phyloP scores from a whole-genome alignment of 1,140 invertebrate species.

The Steinernema feltiae region DNA sequence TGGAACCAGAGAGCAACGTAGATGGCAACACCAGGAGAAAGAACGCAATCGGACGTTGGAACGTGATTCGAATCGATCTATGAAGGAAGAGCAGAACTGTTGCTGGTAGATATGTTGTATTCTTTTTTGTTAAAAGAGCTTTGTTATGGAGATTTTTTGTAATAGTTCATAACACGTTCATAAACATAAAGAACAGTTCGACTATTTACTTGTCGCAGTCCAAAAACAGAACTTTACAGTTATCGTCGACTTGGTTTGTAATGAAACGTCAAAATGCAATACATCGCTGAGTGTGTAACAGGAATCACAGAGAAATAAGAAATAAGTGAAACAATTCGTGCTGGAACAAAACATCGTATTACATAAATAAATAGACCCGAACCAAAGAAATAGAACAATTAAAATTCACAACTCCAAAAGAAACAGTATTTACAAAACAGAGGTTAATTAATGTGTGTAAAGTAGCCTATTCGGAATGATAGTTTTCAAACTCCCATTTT shows the following conservation, averaged over 20 bases:
- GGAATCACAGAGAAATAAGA: too few relatives aligned
- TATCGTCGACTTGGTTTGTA: too few relatives aligned
- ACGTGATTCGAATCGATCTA: background rate
- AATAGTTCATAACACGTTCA: too few relatives aligned
- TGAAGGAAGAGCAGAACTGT: background rate
- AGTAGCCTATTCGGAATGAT: background rate
- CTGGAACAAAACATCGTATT: background rate
- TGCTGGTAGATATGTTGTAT: background rate
- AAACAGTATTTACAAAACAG: background rate
- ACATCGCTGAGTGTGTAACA: too few relatives aligned
- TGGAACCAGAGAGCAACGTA: background rate
- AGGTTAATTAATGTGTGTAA: background rate
- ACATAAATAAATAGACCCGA: background rate
- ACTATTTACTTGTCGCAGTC: too few relatives aligned
- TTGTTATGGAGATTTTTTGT: too few relatives aligned
- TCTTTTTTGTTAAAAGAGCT: too few relatives aligned
- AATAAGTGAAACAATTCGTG: too few relatives aligned
- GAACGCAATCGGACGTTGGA: background rate
- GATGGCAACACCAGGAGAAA: background rate
- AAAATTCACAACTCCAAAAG: background rate
- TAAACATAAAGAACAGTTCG: too few relatives aligned
- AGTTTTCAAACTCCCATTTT: constrained; percentile 16
- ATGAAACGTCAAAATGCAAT: too few relatives aligned
- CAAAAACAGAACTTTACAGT: too few relatives aligned
- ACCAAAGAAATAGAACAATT: background rate